Evolutionary conservation across 2,797 vertebrate species (phyloP), one percentile per base, ranked within the genome.

Genomic region (Pogonophryne albipinna): DNA sequence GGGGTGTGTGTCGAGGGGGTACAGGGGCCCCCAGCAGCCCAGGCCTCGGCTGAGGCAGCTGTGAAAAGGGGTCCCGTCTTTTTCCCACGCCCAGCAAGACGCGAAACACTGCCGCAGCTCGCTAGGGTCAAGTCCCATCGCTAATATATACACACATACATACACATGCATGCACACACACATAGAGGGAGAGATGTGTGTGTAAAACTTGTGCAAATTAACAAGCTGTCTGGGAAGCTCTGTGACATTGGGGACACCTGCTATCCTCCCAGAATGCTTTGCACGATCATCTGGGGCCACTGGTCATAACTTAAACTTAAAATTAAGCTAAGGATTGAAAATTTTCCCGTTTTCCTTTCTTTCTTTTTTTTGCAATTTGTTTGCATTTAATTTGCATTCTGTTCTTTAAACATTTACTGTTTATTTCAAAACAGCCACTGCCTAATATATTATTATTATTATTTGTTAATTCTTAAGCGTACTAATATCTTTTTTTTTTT

Each of bases 71-170:
- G 90, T 95, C 91, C 84, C 90, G 93, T 94, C 95, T 96, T 97
- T 97, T 97, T 97, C 97, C 96, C 97, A 97, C 97, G 97, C 93
- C 96, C 96, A 91, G 95, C 93, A 91, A 94, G 95, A 96, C 89
- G 94, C 90, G 84, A 94, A 95, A 95, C 94, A 95, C 89, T 95
- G 93, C 93, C 85, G 86, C 93, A 89, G 94, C 94, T 95, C 87
- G 87, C 93, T 86, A 92, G 95, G 97, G 96, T 97, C 96, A 96
- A 94, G 94, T 96, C 95, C 95, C 95, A 92, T 90, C 92, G 79
- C 95, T 95, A 95, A 96, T 94, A 95, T 94, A 96, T 93, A 96
- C 95, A 93, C 95, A 84, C 91, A 89, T 81, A 88, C 82, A 90
- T 81, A 90, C 67, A 89, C 89, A 92, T 64, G 65, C 84, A 86